Evolutionary conservation across 2,797 vertebrate species (phyloP).

Genomic region (Heteromormyrus szaboi): DNA sequence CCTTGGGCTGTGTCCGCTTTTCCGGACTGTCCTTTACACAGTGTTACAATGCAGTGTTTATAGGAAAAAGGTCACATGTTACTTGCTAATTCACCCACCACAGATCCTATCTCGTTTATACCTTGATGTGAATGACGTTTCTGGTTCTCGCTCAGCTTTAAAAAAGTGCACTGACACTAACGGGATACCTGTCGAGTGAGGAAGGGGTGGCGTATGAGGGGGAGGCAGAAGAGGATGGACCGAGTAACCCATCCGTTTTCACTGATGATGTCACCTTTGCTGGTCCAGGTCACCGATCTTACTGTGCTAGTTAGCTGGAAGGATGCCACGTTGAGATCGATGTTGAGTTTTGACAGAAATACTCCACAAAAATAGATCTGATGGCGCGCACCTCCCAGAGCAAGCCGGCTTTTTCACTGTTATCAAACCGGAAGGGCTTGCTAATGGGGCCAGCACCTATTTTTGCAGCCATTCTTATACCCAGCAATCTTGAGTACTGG

Average conservation of each 20-base stretch:
- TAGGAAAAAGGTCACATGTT: neutral
- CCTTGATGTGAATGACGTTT: neutral
- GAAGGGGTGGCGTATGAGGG: neutral
- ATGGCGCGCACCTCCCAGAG: neutral
- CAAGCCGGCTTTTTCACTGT: neutral
- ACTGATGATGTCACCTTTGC: neutral
- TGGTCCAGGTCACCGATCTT: neutral
- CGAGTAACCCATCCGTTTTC: neutral
- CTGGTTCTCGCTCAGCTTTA: neutral
- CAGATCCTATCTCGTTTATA: neutral
- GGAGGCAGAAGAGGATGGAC: neutral
- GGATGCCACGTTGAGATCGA: neutral
- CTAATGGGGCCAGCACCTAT: neutral
- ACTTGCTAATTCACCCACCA: neutral
- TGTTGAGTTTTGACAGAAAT: neutral
- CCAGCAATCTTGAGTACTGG: neutral
- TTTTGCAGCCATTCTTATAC: neutral
- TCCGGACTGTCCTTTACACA: neutral
- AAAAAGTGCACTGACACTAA: neutral
- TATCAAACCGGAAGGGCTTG: neutral
- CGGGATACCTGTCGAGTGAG: neutral
- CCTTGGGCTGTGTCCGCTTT: neutral
- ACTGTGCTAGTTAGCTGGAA: neutral
- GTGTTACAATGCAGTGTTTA: neutral
- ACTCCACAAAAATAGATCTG: neutral